These are phyloP conservation scores for Drosophila baimaii DNA, from an alignment of 1,140 invertebrate genomes.

Conservation along the genomic window DNA sequence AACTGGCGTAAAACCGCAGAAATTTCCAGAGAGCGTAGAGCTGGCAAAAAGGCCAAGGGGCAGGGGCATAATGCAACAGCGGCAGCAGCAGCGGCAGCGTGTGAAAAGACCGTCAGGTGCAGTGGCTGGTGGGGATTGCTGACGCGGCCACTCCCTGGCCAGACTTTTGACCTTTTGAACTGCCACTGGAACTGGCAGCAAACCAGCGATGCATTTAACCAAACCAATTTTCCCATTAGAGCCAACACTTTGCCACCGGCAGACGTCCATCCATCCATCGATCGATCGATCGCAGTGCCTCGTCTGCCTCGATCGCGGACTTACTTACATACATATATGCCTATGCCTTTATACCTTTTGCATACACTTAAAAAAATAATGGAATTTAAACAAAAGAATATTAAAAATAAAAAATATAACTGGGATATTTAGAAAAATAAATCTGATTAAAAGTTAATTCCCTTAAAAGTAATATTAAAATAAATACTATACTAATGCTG, in stretches of 20 bases:
- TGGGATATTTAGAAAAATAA: too few species aligned
- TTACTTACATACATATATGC: conserved; percentile 41
- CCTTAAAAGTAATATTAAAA: too few species aligned
- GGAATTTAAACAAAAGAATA: not conserved
- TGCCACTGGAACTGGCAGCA: conserved; percentile 8
- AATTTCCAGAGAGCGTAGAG: too few species aligned
- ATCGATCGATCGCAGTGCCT: conserved; percentile 15
- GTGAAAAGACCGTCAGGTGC: conserved; percentile 70
- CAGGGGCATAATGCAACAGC: conserved; percentile 10
- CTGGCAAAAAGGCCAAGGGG: not conserved
- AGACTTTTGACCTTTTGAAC: conserved; percentile 38
- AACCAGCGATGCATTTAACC: conserved; percentile 68
- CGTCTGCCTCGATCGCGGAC: conserved; percentile 49
- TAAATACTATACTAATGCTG: too few species aligned
- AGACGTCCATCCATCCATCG: conserved; percentile 29
- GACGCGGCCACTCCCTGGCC: conserved; percentile 2
- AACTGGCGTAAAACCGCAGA: conserved; percentile 70
- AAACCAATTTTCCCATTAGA: conserved; percentile 75
- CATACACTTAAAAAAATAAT: not conserved
- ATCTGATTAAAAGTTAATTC: too few species aligned
- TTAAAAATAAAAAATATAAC: not conserved
- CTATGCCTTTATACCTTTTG: not conserved
- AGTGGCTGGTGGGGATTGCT: conserved; percentile 34
- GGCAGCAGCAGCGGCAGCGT: conserved; percentile 30
- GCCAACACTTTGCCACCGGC: conserved; percentile 57